Conservation (phyloP, 2,888 invertebrate species). For the Osedax fenrisi region DNA sequence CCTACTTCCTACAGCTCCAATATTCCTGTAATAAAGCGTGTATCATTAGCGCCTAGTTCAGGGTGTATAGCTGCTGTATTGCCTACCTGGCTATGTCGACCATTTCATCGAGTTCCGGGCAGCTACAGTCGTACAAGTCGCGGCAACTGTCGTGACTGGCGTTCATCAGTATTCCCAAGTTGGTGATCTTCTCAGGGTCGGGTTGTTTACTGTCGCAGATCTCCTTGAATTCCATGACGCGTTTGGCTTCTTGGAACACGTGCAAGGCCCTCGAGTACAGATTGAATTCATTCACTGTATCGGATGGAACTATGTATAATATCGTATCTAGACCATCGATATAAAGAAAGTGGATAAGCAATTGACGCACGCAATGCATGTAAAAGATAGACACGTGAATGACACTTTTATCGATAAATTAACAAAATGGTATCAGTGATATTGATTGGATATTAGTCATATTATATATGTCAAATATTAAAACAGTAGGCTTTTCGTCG, state of each 20-base stretch:
- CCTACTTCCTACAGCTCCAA: slow-evolving; percentile 67
- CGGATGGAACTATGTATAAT: slow-evolving; percentile 18
- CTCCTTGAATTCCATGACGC: slow-evolving; percentile 67
- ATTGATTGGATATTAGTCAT: too few species aligned
- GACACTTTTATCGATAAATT: too few species aligned
- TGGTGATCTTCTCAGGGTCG: slow-evolving; percentile 42
- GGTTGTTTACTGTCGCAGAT: slow-evolving; percentile 53
- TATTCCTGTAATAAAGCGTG: too few species aligned
- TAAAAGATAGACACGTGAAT: too few species aligned
- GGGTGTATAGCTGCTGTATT: too few species aligned
- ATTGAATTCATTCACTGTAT: slow-evolving; percentile 56
- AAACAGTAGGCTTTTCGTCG: too few species aligned
- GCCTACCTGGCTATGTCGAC: slow-evolving; percentile 56
- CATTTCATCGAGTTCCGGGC: slow-evolving; percentile 69
- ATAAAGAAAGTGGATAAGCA: too few species aligned
- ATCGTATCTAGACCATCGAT: neutral
- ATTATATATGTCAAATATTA: too few species aligned
- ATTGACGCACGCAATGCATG: too few species aligned
- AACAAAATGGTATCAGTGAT: too few species aligned
- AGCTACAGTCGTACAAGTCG: slow-evolving; percentile 81
- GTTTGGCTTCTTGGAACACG: slow-evolving; percentile 67
- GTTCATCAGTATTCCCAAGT: slow-evolving; percentile 70
- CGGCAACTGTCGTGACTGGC: slow-evolving; percentile 75
- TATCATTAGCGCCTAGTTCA: too few species aligned
- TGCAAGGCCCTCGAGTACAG: slow-evolving; percentile 75